Conservation (phyloP, 2,113 vertebrate genomes). For the Macrotis lagotis region DNA sequence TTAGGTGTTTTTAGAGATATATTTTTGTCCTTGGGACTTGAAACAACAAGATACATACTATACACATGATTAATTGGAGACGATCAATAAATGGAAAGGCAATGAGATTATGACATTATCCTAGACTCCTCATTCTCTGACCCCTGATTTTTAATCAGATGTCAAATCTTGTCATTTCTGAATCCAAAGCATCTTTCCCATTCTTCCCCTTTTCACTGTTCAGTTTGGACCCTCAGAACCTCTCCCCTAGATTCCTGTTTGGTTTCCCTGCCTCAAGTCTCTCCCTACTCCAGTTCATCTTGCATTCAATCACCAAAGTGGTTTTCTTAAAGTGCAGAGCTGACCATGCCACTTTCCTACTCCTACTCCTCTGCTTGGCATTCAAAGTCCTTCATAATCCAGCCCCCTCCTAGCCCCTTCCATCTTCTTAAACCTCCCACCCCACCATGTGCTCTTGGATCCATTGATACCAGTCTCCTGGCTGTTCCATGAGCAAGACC, state of each 20-base stretch:
- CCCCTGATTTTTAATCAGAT: not conserved
- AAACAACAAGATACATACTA: not conserved
- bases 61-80: not conserved
- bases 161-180: not conserved
- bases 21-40: conserved; percentile 40
- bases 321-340: not conserved
- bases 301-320: not conserved
- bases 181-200: not conserved
- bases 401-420: not conserved
- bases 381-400: not conserved
- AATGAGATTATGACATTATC: not conserved
- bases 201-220: not conserved
- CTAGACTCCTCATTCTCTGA: not conserved
- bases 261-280: not conserved
- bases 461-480: not conserved
- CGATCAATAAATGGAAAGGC: not conserved
- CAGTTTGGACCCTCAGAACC: not conserved
- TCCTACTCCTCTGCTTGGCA: not conserved
- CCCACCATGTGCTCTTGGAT: not conserved
- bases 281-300: not conserved
- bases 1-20: conserved; percentile 62
- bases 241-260: not conserved
- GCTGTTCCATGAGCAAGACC: no score
- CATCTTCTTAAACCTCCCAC: not conserved
- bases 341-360: not conserved